A percentile compares a stretch with the other conserved stretches of the same genome.
These are phyloP conservation scores for Cotesia typhae DNA, from an alignment of 1,140 invertebrate species.

Conservation along the genomic window DNA sequence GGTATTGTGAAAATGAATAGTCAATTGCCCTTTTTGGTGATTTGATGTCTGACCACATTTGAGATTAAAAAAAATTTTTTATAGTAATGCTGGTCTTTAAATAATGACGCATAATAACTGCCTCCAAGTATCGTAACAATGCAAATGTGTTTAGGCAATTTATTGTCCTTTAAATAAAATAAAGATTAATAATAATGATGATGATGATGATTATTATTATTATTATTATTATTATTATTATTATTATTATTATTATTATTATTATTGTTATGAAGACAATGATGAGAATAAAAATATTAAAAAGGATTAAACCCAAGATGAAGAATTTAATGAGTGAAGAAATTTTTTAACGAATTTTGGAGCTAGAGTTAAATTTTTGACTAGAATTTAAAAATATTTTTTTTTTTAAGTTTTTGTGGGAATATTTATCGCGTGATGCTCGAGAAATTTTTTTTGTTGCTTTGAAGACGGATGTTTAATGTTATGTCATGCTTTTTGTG, in stretches of 20 bases:
- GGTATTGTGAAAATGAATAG: constrained; percentile 12
- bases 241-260: background rate
- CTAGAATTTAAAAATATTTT: too few species aligned
- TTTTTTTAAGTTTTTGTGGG: too few species aligned
- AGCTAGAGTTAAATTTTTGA: too few species aligned
- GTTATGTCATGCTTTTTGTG: too few species aligned
- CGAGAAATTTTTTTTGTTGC: too few species aligned
- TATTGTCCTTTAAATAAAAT: background rate
- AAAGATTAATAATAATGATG: constrained; percentile 4
- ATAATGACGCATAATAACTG: constrained; percentile 23
- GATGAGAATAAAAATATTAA: too few species aligned
- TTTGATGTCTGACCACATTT: constrained; percentile 1
- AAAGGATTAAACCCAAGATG: too few species aligned
- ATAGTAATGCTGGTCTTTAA: background rate
- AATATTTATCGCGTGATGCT: too few species aligned
- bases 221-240: background rate
- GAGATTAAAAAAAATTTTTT: constrained; percentile 1
- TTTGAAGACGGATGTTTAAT: too few species aligned
- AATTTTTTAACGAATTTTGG: background rate
- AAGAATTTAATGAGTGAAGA: background rate
- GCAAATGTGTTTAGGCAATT: background rate
- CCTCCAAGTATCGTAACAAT: constrained; percentile 23
- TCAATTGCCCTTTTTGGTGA: constrained; percentile 19
- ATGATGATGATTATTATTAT: background rate
- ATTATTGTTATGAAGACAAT: background rate